Evolutionary conservation across 1,140 invertebrate genomes (phyloP).

Genomic region (Goniozus legneri): DNA sequence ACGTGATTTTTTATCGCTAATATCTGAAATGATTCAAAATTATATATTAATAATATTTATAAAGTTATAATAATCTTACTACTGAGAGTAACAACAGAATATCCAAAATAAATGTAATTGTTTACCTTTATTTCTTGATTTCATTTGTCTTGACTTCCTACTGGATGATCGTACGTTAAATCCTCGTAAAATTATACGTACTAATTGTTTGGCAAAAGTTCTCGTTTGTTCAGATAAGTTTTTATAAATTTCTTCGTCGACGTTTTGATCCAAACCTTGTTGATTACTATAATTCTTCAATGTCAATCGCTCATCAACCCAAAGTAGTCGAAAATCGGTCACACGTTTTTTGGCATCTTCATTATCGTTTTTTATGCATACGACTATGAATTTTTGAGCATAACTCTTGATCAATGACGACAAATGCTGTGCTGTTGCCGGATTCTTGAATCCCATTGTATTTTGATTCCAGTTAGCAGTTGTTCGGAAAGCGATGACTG

Average conservation of each 20-base stretch:
- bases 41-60: too few species aligned
- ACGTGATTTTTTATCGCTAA: too few species aligned
- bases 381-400: not conserved
- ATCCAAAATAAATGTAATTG: too few species aligned
- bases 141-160: too few species aligned
- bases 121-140: too few species aligned
- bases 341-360: constrained; percentile 4
- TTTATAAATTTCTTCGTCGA: constrained; percentile 6
- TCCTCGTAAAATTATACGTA: constrained; percentile 5
- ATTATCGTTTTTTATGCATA: constrained; percentile 7
- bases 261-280: not conserved
- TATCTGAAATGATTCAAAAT: too few species aligned
- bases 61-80: too few species aligned
- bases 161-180: too few species aligned
- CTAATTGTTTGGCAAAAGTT: too few species aligned
- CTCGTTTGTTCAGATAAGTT: constrained; percentile 1
- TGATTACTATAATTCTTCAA: constrained; percentile 4
- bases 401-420: constrained; percentile 10
- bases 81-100: too few species aligned
- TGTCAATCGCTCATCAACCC: constrained; percentile 1
- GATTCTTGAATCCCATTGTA: constrained; percentile 8
- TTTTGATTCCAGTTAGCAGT: constrained; percentile 5
- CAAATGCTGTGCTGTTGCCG: constrained; percentile 6
- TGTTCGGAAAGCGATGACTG: not conserved
- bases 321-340: constrained; percentile 9